A percentile compares a stretch with the other conserved stretches of the same genome.
phyloP scores from a whole-genome alignment of 2,797 vertebrate genomes.

The Pangasius krempfi region DNA sequence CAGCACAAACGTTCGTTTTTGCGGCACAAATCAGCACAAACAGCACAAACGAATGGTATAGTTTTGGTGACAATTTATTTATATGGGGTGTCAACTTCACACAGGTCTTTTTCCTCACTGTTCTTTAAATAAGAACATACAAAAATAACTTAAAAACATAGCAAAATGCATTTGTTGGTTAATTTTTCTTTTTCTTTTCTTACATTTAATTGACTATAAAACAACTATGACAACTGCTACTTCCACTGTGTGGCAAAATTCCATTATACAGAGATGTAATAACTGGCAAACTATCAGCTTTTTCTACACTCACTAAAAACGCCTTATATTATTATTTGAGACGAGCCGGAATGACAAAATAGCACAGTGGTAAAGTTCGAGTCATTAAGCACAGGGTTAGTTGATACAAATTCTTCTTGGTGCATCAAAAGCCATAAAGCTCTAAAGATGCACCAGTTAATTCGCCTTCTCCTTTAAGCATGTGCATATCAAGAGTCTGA shows the following conservation, averaged over 20 bases:
- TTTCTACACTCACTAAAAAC: neutral
- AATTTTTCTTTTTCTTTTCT: neutral
- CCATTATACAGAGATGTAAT: neutral
- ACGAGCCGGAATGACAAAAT: neutral
- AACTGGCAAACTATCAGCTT: neutral
- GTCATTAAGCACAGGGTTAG: neutral
- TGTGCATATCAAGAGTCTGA: neutral
- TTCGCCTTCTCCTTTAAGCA: neutral
- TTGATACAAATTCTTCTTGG: neutral
- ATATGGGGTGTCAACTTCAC: no score
- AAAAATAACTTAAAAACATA: conserved; percentile 5
- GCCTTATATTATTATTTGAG: neutral
- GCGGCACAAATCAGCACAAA: no score
- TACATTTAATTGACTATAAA: conserved; percentile 13
- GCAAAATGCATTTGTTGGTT: neutral
- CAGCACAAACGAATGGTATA: no score
- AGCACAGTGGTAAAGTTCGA: neutral
- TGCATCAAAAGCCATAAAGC: neutral
- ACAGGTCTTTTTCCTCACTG: neutral
- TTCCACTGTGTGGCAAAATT: neutral
- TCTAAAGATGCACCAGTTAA: neutral
- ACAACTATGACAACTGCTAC: neutral
- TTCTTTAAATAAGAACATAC: neutral
- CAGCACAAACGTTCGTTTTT: no score
- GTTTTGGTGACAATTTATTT: no score